These are phyloP conservation scores for Gracilinanus agilis DNA, from an alignment of 2,113 vertebrate species.

Conservation along the genomic window DNA sequence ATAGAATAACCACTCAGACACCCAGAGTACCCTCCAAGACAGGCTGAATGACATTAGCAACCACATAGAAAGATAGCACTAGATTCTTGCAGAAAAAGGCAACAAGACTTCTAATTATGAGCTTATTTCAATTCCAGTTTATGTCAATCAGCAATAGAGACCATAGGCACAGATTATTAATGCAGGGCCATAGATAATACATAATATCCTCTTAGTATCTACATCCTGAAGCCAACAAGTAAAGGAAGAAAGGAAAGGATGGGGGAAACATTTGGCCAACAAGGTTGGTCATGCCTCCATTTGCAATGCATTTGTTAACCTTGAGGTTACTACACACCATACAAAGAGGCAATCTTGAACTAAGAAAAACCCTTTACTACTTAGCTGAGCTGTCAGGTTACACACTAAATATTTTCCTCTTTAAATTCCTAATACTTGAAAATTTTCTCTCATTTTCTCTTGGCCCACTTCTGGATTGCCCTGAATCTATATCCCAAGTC, in stretches of 20 bases:
- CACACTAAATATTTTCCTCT: background rate
- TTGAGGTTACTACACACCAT: background rate
- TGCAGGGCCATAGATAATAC: conserved; percentile 7
- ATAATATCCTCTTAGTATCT: conserved; percentile 12
- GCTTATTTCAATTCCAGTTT: conserved; percentile 33
- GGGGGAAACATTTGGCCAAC: background rate
- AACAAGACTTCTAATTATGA: conserved; percentile 30
- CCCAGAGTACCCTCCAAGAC: background rate
- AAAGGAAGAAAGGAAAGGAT: background rate
- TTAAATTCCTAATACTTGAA: background rate
- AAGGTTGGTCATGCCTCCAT: background rate
- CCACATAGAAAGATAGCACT: background rate
- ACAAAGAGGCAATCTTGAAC: background rate
- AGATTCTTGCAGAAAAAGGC: conserved; percentile 45
- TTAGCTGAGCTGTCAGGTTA: background rate
- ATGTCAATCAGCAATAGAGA: conserved; percentile 49
- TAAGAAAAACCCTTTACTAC: background rate
- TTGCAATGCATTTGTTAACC: background rate
- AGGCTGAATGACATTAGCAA: conserved; percentile 37
- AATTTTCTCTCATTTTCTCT: background rate
- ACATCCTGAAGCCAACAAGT: background rate
- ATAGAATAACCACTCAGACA: conserved; percentile 35
- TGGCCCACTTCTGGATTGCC: background rate
- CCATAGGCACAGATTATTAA: background rate
- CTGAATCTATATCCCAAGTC: background rate